phyloP scores from a whole-genome alignment of 2,888 invertebrate species.

The Drosophila antonietae region DNA sequence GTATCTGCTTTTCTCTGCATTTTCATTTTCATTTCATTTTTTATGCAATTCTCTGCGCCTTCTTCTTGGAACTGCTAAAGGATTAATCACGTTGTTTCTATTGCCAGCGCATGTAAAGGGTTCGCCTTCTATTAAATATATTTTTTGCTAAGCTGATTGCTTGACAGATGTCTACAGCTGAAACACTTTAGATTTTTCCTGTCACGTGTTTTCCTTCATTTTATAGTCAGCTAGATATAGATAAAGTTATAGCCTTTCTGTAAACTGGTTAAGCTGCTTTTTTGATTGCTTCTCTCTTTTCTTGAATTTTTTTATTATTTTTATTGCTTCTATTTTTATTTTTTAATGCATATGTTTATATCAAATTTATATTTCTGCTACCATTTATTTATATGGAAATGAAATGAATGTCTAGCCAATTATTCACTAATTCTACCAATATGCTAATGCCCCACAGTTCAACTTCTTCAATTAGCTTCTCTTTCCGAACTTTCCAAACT shows the following conservation, averaged over 20 bases:
- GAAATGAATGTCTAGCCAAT: not conserved
- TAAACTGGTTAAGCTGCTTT: not conserved
- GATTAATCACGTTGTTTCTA: conserved; percentile 49
- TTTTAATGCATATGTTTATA: too few species aligned
- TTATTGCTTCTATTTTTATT: too few species aligned
- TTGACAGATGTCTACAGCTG: conserved; percentile 30
- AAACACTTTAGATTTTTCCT: conserved; percentile 22
- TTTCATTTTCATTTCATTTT: conserved; percentile 23
- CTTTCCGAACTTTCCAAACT: not conserved
- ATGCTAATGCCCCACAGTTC: too few species aligned
- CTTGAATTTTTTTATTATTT: too few species aligned
- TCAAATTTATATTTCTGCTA: too few species aligned
- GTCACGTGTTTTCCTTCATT: not conserved
- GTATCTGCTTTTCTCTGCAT: conserved; percentile 6
- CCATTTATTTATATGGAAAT: too few species aligned
- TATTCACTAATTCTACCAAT: not conserved
- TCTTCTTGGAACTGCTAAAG: conserved; percentile 59
- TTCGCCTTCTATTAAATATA: conserved; percentile 15
- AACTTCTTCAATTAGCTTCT: not conserved
- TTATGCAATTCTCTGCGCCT: conserved; percentile 44
- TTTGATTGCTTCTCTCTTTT: conserved; percentile 3
- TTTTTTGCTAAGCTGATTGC: conserved; percentile 33
- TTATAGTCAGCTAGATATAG: not conserved
- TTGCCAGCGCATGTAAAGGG: conserved; percentile 37
- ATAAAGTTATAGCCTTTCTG: not conserved